Percentiles rank a stretch among this genome's conserved stretches.
phyloP scores from a whole-genome alignment of 1,140 invertebrate genomes.

The Ceratina calcarata region DNA sequence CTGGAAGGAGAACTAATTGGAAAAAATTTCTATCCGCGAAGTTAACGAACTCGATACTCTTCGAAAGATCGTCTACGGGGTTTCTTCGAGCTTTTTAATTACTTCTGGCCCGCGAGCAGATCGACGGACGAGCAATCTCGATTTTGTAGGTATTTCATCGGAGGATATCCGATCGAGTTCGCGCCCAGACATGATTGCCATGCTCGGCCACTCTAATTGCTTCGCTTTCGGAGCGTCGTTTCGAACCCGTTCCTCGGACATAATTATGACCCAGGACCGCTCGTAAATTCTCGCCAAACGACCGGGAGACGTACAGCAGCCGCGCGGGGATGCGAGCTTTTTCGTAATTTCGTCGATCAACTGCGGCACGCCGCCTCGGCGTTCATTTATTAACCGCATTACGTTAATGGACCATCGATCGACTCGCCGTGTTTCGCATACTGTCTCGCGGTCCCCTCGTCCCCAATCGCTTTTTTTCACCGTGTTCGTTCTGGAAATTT shows the following conservation, averaged over 20 bases:
- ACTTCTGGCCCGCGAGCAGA: background rate
- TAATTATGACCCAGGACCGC: slow-evolving; percentile 4
- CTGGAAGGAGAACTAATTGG: too few species aligned
- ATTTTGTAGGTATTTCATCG: slow-evolving; percentile 14
- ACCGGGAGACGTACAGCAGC: background rate
- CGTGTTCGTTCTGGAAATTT: too few species aligned
- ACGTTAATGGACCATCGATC: background rate
- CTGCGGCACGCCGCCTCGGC: too few species aligned
- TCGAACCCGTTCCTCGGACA: background rate
- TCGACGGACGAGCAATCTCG: background rate
- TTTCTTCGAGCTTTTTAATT: slow-evolving; percentile 4
- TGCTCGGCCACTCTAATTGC: slow-evolving; percentile 3
- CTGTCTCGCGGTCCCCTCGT: background rate
- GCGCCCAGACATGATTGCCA: background rate
- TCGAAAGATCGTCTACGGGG: too few species aligned
- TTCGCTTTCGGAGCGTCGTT: background rate
- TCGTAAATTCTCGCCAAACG: slow-evolving; percentile 25
- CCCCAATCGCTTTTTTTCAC: background rate
- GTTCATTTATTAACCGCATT: background rate
- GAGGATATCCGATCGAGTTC: background rate
- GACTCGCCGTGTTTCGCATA: background rate
- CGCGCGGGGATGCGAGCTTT: background rate
- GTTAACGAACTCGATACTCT: too few species aligned
- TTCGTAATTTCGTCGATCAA: background rate
- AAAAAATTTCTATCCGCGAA: too few species aligned